Base-by-base conservation (phyloP, 2,888 invertebrate species). In the Timema cristinae region DNA sequence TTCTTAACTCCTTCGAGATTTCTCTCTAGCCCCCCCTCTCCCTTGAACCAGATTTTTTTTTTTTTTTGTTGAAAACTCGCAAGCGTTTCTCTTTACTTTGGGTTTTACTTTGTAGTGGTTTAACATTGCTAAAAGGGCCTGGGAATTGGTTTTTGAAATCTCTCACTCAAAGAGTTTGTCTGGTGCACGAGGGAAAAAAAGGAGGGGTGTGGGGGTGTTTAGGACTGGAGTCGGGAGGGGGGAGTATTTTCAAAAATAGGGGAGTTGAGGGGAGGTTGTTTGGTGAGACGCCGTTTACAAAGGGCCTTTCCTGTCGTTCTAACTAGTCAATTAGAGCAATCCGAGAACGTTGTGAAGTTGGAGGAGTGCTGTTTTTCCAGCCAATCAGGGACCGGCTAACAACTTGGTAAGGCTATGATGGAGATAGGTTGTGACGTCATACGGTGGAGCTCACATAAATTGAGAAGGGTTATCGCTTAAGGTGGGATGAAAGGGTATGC, bases 71-170 rank as follows among this genome's bases (percentile, higher is more conserved):
- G 32, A 32, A 32, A 32, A 32, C 32, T 32, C 32, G 32, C 32
- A 32, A 32, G 32, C 32, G 32, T 32, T 32, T 32, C 32, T 32
- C 32, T 32, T 32, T 32, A 32, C 32, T 32, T 32, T 32, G 32
- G 32, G 32, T 32, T 32, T 16, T 48, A 48, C 63, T 63, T 63
- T 63, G 63, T 63, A 63, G 63, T 63, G 63, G 63, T 63, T 63
- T 63, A 63, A 48, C 63, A 48, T 63, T 63, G 63, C 63, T 9
- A 32, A 32, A 32, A 32, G 47, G 63, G 16, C 63, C 47, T 63
- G 10, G 32, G 70, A 70, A 70, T 70, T 70, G 70, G 70, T 70
- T 70, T 70, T 70, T 70, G 70, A 70, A 70, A 70, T 66, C 61
- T 63, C 66, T 70, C 70, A 13, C 70, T 70, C 70, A 70, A 70